These are phyloP conservation scores for Melolontha melolontha DNA, from an alignment of 2,888 invertebrate genomes.

Conservation along the genomic window DNA sequence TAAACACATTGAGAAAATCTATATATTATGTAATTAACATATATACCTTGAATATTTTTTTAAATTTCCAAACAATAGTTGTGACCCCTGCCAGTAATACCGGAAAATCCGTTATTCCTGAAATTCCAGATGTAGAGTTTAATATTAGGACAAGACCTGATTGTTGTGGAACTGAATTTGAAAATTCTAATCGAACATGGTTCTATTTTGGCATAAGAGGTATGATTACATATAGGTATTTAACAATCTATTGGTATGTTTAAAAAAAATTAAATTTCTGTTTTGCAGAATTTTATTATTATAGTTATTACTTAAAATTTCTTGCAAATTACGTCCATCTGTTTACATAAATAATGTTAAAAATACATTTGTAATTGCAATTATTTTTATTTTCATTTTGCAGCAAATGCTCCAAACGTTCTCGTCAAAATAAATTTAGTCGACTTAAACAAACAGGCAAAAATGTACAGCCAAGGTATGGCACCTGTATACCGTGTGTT, in stretches of 20 bases:
- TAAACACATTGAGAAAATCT: constrained; percentile 3
- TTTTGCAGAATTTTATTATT: no score
- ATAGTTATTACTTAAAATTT: no score
- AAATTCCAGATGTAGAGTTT: constrained; percentile 81
- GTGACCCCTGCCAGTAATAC: constrained; percentile 52
- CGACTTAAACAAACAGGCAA: constrained; percentile 90
- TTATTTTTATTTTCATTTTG: constrained; percentile 33
- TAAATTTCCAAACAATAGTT: constrained; percentile 50
- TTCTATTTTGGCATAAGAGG: constrained; percentile 87
- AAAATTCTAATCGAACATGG: constrained; percentile 93
- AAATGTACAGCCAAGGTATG: constrained; percentile 93
- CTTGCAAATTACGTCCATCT: no score
- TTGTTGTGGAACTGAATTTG: constrained; percentile 87
- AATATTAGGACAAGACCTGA: constrained; percentile 93
- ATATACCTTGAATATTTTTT: constrained; percentile 42
- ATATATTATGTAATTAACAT: constrained; percentile 40
- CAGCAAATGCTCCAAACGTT: constrained; percentile 68
- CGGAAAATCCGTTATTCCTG: constrained; percentile 56
- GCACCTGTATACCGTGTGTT: constrained; percentile 82
- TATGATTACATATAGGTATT: constrained; percentile 46
- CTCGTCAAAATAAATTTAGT: constrained; percentile 84
- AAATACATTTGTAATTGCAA: no score
- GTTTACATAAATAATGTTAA: no score
- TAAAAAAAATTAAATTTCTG: no score
- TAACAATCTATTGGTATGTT: no score